Percentiles rank a stretch among this genome's conserved stretches.
Conservation (phyloP, 2,888 invertebrate species). For the Phrixothrix hirtus region DNA sequence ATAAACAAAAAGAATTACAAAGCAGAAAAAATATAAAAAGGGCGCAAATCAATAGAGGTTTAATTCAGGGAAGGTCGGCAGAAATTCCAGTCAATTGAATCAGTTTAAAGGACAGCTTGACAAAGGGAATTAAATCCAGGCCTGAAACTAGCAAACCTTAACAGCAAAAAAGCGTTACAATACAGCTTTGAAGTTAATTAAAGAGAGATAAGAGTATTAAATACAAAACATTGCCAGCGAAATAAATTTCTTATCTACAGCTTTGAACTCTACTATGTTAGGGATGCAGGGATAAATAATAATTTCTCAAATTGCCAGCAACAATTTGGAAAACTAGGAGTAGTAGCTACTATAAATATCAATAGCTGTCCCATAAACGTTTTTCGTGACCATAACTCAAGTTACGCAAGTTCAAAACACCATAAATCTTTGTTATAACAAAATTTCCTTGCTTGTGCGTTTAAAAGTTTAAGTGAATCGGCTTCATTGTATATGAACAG, state of each 20-base stretch:
- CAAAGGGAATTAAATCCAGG: conserved; percentile 25
- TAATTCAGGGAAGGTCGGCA: conserved; percentile 24
- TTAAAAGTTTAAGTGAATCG: conserved; percentile 20
- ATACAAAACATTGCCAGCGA: not conserved
- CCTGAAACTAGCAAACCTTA: conserved; percentile 21
- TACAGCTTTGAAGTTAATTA: conserved; percentile 17
- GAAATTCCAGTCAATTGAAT: conserved; percentile 26
- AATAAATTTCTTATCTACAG: not conserved
- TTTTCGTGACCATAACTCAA: conserved; percentile 37
- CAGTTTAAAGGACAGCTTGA: conserved; percentile 25
- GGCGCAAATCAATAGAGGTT: conserved; percentile 25
- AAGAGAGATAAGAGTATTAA: conserved; percentile 13
- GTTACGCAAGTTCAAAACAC: conserved; percentile 35
- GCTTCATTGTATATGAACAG: conserved; percentile 1
- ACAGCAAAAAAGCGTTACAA: conserved; percentile 13
- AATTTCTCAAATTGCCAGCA: conserved; percentile 36
- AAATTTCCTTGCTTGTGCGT: conserved; percentile 21
- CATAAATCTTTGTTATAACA: conserved; percentile 39
- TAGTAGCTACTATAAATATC: conserved; percentile 45
- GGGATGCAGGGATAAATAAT: conserved; percentile 33
- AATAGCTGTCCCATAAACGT: conserved; percentile 42
- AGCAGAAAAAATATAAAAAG: conserved; percentile 10
- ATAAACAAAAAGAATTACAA: conserved; percentile 5
- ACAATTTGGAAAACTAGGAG: conserved; percentile 40
- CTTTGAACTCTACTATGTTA: not conserved